Evolutionary conservation across 2,797 vertebrate species (phyloP), one percentile per base, ranked within the genome.

Genomic region (Galagoides demidoff): DNA sequence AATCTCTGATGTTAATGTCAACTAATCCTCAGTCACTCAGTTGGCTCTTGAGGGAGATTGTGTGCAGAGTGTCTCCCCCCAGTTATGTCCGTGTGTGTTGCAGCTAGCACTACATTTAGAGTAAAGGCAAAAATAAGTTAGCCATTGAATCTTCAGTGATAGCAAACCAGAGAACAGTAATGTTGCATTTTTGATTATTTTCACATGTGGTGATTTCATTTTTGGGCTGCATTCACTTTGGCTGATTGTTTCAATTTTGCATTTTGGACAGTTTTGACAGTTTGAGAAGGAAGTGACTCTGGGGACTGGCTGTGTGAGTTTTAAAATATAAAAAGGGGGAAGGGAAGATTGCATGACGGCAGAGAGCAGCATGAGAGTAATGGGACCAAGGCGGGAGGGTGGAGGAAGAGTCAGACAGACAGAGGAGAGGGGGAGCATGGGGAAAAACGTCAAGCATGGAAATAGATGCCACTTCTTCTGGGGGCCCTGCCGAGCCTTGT

Each of bases 191-290:
- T 49, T 66, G 74, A 92, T 49, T 74, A 11, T 70, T 94, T 82
- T 92, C 57, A 49, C 34, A 59, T 13, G 45, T 52, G 45, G 70
- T 45, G 16, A 49, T 95, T 92, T 92, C 88, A 86, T 55, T 92
- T 25, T 61, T 14, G 76, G n/a, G n/a, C 59, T 59, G 31, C 61
- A 68, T 64, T 85, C 31, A 27, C 76, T 92, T 89, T 96, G 78
- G 71, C 79, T 92, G 94, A 77, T 93, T 86, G 52, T 61, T 95
- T 96, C 78, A 49, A 23, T 83, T 96, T 95, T 89, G 29, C 37
- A 59, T 94, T 63, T 92, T 71, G 64, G 74, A 68, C 76, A 88
- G 68, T 59, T 88, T 73, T 81, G 90, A 94, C 78, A 95, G 78
- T 78, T 82, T 89, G 82, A 96, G 82, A 89, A 95, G n/a, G 78